Conservation (phyloP, 2,888 invertebrate genomes). For the Deilephila porcellus region DNA sequence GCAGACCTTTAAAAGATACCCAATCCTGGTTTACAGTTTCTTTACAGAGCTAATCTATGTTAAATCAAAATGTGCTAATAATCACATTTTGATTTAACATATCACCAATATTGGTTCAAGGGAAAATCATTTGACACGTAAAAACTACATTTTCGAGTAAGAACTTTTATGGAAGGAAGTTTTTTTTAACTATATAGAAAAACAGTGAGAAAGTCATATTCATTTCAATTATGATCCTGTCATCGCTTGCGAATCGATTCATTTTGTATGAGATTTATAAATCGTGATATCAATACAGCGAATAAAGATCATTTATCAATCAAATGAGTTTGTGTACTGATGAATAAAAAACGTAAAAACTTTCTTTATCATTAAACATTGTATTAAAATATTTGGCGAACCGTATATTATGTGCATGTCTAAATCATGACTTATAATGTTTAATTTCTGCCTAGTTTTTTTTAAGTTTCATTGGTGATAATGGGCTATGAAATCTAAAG, state of each 20-base stretch:
- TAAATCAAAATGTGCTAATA: no score
- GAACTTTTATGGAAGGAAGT: no score
- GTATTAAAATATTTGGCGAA: background rate
- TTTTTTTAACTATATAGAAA: no score
- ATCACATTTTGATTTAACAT: no score
- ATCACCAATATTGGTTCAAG: no score
- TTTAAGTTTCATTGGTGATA: no score
- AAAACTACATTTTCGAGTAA: no score
- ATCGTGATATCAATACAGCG: background rate
- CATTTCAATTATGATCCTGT: background rate
- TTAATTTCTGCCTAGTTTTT: background rate
- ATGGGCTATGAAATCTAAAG: no score
- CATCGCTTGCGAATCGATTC: background rate
- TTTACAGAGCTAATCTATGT: no score
- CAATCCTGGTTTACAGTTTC: no score
- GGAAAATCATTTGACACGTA: no score
- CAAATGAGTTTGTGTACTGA: conserved; percentile 13
- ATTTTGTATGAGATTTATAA: background rate
- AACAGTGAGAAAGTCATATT: background rate
- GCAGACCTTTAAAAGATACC: no score
- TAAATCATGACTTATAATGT: background rate
- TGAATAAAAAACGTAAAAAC: conserved; percentile 16
- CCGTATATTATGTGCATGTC: background rate
- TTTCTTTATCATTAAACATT: conserved; percentile 8
- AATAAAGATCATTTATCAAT: conserved; percentile 17